Percentiles rank a stretch among this genome's conserved stretches.
Conservation (phyloP, 2,888 invertebrate genomes). For the Drosophila eohydei region DNA sequence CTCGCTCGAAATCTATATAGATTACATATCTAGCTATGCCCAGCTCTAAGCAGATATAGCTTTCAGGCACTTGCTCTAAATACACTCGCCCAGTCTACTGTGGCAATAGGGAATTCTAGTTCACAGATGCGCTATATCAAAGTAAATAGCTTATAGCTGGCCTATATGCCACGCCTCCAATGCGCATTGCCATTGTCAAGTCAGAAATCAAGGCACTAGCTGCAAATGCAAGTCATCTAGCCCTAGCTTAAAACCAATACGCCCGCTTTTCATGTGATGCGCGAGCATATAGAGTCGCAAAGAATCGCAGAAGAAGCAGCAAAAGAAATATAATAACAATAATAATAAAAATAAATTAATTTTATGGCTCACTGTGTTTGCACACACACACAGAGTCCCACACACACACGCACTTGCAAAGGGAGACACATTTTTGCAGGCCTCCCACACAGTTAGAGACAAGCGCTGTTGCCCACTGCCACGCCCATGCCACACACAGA, state of each 20-base stretch:
- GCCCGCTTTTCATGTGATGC: neutral
- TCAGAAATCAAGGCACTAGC: neutral
- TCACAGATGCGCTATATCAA: neutral
- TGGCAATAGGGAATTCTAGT: too few species aligned
- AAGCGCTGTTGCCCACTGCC: constrained; percentile 1
- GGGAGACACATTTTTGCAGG: constrained; percentile 16
- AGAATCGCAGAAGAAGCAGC: constrained; percentile 43
- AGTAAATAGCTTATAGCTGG: neutral
- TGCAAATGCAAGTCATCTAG: neutral
- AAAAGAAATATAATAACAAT: constrained; percentile 70
- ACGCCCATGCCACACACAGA: neutral
- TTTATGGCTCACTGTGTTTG: constrained; percentile 67
- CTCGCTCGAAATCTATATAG: neutral
- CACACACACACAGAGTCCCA: constrained; percentile 13
- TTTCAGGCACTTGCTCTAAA: neutral
- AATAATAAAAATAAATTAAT: constrained; percentile 84
- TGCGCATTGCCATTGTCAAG: neutral
- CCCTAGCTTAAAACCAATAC: neutral
- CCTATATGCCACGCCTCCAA: neutral
- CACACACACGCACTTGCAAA: constrained; percentile 9
- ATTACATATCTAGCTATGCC: neutral
- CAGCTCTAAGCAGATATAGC: too few species aligned
- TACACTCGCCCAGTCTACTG: too few species aligned
- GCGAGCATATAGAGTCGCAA: constrained; percentile 27
- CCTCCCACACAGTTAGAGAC: constrained; percentile 22